These are phyloP conservation scores for Drosophila austrosaltans DNA, from an alignment of 2,888 invertebrate species.

Conservation along the genomic window DNA sequence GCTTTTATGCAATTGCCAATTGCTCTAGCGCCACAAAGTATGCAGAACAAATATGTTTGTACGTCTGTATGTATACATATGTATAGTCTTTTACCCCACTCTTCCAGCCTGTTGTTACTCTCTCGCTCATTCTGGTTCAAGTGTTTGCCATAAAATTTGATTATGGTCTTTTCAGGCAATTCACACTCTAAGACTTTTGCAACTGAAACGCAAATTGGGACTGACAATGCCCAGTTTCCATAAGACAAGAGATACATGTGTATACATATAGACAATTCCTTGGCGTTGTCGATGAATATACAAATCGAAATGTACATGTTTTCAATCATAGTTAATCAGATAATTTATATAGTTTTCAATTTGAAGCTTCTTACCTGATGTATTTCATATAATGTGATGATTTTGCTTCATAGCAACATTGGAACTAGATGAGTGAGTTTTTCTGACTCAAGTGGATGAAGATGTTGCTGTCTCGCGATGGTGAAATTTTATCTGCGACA, in stretches of 20 bases:
- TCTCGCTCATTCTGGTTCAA: slow-evolving; percentile 24
- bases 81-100: background rate
- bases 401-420: too few species aligned
- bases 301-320: background rate
- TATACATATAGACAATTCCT: background rate
- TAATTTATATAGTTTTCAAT: too few species aligned
- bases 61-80: background rate
- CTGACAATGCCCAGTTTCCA: slow-evolving; percentile 18
- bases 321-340: too few species aligned
- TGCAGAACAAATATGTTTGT: slow-evolving; percentile 21
- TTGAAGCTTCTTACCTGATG: too few species aligned
- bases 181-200: slow-evolving; percentile 2
- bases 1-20: slow-evolving; percentile 67
- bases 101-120: slow-evolving; percentile 10
- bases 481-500: too few species aligned
- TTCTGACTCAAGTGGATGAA: too few species aligned
- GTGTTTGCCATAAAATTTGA: slow-evolving; percentile 70
- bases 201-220: slow-evolving; percentile 38
- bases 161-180: slow-evolving; percentile 46
- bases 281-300: background rate
- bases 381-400: too few species aligned
- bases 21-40: slow-evolving; percentile 43
- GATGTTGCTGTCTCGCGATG: too few species aligned
- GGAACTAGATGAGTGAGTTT: too few species aligned
- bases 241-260: background rate